phyloP scores from a whole-genome alignment of 2,888 invertebrate genomes.

The Amphipoea oculea region DNA sequence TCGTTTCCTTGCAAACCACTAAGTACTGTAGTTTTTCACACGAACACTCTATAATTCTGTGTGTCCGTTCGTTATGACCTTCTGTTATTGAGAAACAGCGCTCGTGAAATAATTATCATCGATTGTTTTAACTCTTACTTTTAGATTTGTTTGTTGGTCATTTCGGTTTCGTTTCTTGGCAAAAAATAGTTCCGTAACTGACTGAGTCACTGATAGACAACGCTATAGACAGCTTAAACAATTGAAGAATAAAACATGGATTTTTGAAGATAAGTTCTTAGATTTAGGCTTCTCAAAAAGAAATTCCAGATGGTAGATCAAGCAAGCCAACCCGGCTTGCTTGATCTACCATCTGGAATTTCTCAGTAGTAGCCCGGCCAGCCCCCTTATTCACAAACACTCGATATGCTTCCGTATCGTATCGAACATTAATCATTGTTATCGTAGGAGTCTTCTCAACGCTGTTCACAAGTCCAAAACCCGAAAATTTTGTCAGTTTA shows the following conservation, averaged over 20 bases:
- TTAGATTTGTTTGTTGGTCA: slow-evolving; percentile 31
- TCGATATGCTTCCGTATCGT: no score
- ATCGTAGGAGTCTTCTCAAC: no score
- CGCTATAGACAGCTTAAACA: no score
- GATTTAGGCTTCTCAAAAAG: not conserved
- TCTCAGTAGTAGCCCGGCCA: no score
- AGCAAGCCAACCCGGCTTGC: not conserved
- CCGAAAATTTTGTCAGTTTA: no score
- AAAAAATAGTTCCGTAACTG: not conserved
- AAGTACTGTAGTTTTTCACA: slow-evolving; percentile 78
- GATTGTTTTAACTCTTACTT: slow-evolving; percentile 69
- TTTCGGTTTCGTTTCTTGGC: slow-evolving; percentile 34
- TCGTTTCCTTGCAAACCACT: slow-evolving; percentile 70
- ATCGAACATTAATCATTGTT: no score
- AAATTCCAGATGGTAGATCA: no score
- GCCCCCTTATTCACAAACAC: no score
- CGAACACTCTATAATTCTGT: slow-evolving; percentile 76
- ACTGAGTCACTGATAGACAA: not conserved
- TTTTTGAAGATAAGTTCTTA: not conserved
- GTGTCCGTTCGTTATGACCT: slow-evolving; percentile 72
- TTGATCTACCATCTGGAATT: no score
- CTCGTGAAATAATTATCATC: slow-evolving; percentile 58
- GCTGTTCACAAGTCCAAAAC: no score
- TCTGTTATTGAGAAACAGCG: slow-evolving; percentile 58
- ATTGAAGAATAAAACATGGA: not conserved